Evolutionary conservation across 2,113 vertebrate genomes (phyloP).

Genomic region (Thunnus thynnus): DNA sequence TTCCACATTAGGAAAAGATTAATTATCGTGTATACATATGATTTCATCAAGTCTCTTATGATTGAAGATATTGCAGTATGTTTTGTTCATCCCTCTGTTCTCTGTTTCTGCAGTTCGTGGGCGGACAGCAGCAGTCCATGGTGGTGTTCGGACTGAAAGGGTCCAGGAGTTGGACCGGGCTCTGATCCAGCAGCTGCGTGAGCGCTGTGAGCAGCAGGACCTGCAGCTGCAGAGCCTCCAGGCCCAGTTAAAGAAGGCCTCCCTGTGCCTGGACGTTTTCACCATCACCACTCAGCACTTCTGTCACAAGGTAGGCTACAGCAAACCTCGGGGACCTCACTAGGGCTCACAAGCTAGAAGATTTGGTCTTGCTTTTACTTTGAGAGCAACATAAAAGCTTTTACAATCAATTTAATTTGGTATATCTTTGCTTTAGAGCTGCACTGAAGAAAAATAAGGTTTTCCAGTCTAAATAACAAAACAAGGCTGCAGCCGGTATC

Average conservation of each 20-base stretch:
- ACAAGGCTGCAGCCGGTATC: not conserved
- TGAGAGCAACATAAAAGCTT: too few relatives aligned
- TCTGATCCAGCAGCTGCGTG: conserved; percentile 88
- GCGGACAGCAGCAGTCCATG: conserved; percentile 82
- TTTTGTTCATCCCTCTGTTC: not conserved
- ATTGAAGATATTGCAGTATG: not conserved
- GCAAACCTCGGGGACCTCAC: not conserved
- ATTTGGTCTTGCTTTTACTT: not conserved
- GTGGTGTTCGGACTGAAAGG: conserved; percentile 41
- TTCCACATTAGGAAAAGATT: too few relatives aligned
- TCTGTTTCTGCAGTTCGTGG: conserved; percentile 80
- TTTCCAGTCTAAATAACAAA: not conserved
- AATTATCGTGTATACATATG: too few relatives aligned
- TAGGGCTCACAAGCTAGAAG: not conserved
- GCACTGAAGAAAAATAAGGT: too few relatives aligned
- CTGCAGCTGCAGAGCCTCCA: conserved; percentile 84
- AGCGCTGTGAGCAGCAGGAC: conserved; percentile 89
- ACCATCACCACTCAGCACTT: conserved; percentile 93
- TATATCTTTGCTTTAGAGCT: too few relatives aligned
- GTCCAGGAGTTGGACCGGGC: conserved; percentile 88
- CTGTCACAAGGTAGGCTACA: conserved; percentile 88
- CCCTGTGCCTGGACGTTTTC: conserved; percentile 89
- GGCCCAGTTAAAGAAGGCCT: conserved; percentile 86
- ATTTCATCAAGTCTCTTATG: not conserved
- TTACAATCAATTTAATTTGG: too few relatives aligned